Evolutionary conservation across 2,888 invertebrate genomes (phyloP).

Genomic region (Laspeyria flexula): DNA sequence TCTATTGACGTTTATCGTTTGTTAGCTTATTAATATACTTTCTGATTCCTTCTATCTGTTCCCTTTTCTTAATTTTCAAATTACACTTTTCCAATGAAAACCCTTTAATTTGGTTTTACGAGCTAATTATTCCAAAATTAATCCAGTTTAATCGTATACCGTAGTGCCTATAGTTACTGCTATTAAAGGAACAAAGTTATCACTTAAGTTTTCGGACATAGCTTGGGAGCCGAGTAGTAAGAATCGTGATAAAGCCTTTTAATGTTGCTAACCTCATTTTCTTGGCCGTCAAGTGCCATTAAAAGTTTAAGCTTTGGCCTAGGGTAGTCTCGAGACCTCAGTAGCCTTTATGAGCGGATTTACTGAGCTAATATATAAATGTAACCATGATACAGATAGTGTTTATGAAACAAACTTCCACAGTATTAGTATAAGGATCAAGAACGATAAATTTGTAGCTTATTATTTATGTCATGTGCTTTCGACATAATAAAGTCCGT

Average conservation of each 20-base stretch:
- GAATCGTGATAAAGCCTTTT: constrained; percentile 66
- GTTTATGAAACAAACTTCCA: constrained; percentile 32
- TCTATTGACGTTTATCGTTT: no score
- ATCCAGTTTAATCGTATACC: no score
- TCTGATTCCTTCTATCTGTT: no score
- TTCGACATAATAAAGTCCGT: no score
- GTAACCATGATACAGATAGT: constrained; percentile 48
- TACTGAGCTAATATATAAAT: constrained; percentile 55
- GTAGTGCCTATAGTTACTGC: background rate
- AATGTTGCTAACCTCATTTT: constrained; percentile 67
- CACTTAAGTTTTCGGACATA: constrained; percentile 28
- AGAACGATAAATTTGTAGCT: background rate
- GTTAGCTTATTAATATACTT: no score
- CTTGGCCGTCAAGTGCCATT: constrained; percentile 70
- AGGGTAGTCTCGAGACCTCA: constrained; percentile 47
- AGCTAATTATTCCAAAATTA: no score
- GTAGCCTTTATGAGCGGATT: constrained; percentile 53
- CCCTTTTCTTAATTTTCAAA: no score
- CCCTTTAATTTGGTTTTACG: no score
- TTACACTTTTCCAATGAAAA: no score
- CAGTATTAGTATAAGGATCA: constrained; percentile 28
- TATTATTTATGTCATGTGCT: background rate
- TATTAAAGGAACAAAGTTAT: constrained; percentile 20
- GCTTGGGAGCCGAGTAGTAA: constrained; percentile 39
- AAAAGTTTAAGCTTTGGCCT: constrained; percentile 67